phyloP scores from a whole-genome alignment of 2,888 invertebrate species.

The Chymomyza amoena region DNA sequence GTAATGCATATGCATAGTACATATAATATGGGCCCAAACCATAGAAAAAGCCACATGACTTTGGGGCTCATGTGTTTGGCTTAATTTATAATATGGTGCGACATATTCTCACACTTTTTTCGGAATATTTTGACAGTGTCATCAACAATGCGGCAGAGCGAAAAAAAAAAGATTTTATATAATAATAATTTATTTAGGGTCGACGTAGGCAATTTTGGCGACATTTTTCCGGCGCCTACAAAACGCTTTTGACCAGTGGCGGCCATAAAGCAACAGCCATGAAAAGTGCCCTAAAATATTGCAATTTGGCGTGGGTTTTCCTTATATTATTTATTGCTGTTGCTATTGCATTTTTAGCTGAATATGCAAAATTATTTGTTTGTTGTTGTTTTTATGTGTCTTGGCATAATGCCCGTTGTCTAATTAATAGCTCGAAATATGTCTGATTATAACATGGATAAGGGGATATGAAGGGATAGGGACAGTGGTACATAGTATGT shows the following conservation, averaged over 20 bases:
- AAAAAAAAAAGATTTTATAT: not conserved
- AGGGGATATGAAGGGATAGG: not conserved
- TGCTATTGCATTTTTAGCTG: not conserved
- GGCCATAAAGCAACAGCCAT: not conserved
- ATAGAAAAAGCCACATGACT: not conserved
- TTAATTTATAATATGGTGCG: not conserved
- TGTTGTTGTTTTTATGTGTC: not conserved
- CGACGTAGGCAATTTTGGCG: slow-evolving; percentile 16
- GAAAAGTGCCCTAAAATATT: slow-evolving; percentile 3
- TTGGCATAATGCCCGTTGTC: not conserved
- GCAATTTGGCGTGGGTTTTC: slow-evolving; percentile 30
- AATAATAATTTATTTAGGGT: not conserved
- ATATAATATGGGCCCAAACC: not conserved
- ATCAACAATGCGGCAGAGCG: not conserved
- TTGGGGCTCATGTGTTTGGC: not conserved
- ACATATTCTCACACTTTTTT: not conserved
- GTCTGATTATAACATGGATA: not conserved
- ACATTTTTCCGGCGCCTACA: slow-evolving; percentile 33
- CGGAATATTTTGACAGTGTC: not conserved
- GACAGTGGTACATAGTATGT: not conserved
- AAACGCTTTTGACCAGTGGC: not conserved
- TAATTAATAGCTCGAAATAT: not conserved
- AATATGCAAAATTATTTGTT: slow-evolving; percentile 15
- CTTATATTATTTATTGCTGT: not conserved
- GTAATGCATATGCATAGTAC: not conserved